Base-by-base conservation (phyloP, 2,797 vertebrate species). In the Saxicola maurus region DNA sequence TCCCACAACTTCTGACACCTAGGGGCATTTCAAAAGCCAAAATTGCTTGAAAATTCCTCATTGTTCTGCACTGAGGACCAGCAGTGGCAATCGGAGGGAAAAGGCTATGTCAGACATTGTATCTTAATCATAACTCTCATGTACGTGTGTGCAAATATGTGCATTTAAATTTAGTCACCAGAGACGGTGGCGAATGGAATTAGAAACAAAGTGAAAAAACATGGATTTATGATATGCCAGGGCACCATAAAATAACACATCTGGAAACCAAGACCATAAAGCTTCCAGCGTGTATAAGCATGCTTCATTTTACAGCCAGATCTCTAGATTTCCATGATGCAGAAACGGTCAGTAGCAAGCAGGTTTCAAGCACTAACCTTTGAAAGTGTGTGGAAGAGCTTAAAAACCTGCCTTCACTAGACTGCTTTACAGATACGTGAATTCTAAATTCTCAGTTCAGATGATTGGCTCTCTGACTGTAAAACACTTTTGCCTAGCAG, bases 71-170 rank as follows among this genome's bases (percentile, higher is more conserved):
- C 18, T 23, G 5, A 79, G 56, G 66, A 56, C 2, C 56, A 66
- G 59, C 4, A 59, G 31, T 6, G 10, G 18, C 4, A 23, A 35
- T 79, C 4, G 46, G 18, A 9, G 17, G 13, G 19, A 61, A 57
- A 78, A 71, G 25, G 19, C 8, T 33, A 5, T 43, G 31, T 55
- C 33, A 73, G 17, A 7, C 51, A 60, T 51, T 49, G 57, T 42
- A 55, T 8, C 43, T 82, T 72, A 51, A 51, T 42, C 9, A 8
- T 16, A 85, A 79, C 17, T 71, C 17, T 71, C n/a, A 18, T 6
- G 7, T 17, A 7, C 1, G 0, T 3, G 6, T 42, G 17, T 35
- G 24, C 49, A 68, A 73, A 59, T 42, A 19, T 0, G 30, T 1
- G 3, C 15, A 30, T 73, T 66, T 66, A 79, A 10, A 8, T 65